A percentile compares a stretch with the other conserved stretches of the same genome.
Conservation (phyloP, 2,888 invertebrate genomes). For the Dermolepida albohirtum region DNA sequence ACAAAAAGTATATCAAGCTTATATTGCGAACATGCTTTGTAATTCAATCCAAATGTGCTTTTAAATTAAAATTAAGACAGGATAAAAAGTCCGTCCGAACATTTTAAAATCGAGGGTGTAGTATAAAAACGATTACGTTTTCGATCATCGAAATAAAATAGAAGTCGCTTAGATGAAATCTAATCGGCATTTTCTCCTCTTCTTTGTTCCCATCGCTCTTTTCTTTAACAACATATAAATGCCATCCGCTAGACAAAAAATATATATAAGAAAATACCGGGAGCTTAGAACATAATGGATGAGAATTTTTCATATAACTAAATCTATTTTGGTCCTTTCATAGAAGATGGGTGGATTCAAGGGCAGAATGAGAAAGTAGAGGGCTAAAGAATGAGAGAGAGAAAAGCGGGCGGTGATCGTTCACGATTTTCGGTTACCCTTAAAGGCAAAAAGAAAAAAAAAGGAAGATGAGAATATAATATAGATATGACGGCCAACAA, state of each 20-base stretch:
- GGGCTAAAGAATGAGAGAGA: slow-evolving; percentile 2
- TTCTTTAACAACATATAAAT: slow-evolving; percentile 33
- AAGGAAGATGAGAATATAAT: slow-evolving; percentile 33
- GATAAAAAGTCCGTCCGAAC: background rate
- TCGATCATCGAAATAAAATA: slow-evolving; percentile 30
- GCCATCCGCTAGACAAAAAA: slow-evolving; percentile 28
- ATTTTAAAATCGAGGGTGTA: slow-evolving; percentile 6
- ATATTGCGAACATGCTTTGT: background rate
- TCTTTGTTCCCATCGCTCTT: slow-evolving; percentile 28
- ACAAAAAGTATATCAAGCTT: too few relatives aligned
- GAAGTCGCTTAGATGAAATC: slow-evolving; percentile 28
- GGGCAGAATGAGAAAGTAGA: slow-evolving; percentile 16
- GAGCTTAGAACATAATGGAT: slow-evolving; percentile 41
- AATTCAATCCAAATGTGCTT: background rate
- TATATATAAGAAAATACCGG: slow-evolving; percentile 35
- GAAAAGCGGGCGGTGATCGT: slow-evolving; percentile 22
- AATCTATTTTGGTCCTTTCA: slow-evolving; percentile 40
- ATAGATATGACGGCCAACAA: slow-evolving; percentile 34
- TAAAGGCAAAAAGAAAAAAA: slow-evolving; percentile 15
- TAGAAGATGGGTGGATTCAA: slow-evolving; percentile 22
- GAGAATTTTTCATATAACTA: slow-evolving; percentile 42
- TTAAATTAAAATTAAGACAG: slow-evolving; percentile 3
- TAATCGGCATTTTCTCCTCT: slow-evolving; percentile 26
- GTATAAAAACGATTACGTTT: slow-evolving; percentile 20
- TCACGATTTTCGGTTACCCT: slow-evolving; percentile 32